These are phyloP conservation scores for Phainopepla nitens DNA, from an alignment of 2,113 vertebrate species.

Conservation along the genomic window DNA sequence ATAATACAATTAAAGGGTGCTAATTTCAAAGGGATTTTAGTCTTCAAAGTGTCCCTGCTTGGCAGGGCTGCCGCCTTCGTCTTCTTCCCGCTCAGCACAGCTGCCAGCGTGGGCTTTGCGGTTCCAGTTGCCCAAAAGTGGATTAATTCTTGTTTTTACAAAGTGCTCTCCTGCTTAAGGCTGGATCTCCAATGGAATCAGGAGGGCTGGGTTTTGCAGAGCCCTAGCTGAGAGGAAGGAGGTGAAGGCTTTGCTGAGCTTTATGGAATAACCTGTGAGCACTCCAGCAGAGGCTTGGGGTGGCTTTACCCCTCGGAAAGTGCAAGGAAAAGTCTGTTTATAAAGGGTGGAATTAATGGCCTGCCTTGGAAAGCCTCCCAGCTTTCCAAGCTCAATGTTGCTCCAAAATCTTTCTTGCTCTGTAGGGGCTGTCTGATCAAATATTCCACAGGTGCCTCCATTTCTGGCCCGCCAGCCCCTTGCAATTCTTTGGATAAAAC, in stretches of 20 bases:
- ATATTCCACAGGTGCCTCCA: not conserved
- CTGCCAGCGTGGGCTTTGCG: not conserved
- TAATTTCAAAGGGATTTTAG: slow-evolving; percentile 41
- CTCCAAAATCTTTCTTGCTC: not conserved
- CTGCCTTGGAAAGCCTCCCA: not conserved
- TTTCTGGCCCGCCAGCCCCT: not conserved
- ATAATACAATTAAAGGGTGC: slow-evolving; percentile 39
- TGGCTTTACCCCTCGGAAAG: not conserved
- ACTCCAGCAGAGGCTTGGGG: not conserved
- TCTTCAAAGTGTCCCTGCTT: not conserved
- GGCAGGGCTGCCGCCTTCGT: rapidly evolving
- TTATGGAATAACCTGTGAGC: not conserved
- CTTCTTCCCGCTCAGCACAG: not conserved
- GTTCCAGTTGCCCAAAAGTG: not conserved
- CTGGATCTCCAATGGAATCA: not conserved
- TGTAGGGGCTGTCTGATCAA: rapidly evolving
- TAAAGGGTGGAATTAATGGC: not conserved
- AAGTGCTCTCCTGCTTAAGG: not conserved
- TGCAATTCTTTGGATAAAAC: not conserved
- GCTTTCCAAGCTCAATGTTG: not conserved
- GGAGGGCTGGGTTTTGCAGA: not conserved
- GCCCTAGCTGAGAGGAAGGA: not conserved
- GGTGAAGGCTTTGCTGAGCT: not conserved
- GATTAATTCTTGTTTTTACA: not conserved
- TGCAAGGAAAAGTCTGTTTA: not conserved